Percentiles rank a stretch among this genome's conserved stretches.
Evolutionary conservation across 2,113 vertebrate species (phyloP).

Genomic region (Oryzias woworae): DNA sequence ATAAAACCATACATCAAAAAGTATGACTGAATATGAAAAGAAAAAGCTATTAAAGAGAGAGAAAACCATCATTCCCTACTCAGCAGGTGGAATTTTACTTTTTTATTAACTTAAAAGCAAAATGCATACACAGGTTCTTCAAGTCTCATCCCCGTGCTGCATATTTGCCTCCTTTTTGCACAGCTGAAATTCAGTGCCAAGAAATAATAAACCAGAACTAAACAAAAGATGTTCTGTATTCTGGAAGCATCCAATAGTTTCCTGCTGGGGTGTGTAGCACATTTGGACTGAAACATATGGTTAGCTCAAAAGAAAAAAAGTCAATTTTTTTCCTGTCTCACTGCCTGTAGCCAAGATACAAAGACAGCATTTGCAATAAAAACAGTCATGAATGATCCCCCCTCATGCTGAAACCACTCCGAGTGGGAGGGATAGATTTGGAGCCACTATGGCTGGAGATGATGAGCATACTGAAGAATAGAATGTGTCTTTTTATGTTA

Average conservation of each 20-base stretch:
- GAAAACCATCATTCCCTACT: background rate
- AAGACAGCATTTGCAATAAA: conserved; percentile 32
- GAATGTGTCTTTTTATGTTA: conserved; percentile 48
- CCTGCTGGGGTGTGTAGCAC: background rate
- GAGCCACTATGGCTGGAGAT: conserved; percentile 34
- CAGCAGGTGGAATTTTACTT: background rate
- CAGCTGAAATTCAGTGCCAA: conserved; percentile 13
- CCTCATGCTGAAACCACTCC: conserved; percentile 36
- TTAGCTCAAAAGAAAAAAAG: background rate
- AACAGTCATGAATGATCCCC: conserved; percentile 45
- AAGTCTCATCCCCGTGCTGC: conserved; percentile 6
- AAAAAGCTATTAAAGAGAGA: conserved; percentile 13
- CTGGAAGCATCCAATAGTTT: conserved; percentile 1
- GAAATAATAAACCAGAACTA: conserved; percentile 10
- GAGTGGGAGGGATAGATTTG: conserved; percentile 22
- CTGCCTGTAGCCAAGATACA: conserved; percentile 16
- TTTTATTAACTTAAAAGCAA: background rate
- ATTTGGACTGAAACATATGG: conserved; percentile 17
- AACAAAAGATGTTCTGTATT: conserved; percentile 7
- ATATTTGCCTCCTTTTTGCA: conserved; percentile 5
- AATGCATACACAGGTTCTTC: conserved; percentile 22
- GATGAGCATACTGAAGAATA: conserved; percentile 41
- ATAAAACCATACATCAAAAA: conserved; percentile 2
- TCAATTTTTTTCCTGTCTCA: background rate
- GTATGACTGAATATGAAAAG: conserved; percentile 10